phyloP scores from a whole-genome alignment of 2,113 vertebrate species.

The Sula dactylatra region DNA sequence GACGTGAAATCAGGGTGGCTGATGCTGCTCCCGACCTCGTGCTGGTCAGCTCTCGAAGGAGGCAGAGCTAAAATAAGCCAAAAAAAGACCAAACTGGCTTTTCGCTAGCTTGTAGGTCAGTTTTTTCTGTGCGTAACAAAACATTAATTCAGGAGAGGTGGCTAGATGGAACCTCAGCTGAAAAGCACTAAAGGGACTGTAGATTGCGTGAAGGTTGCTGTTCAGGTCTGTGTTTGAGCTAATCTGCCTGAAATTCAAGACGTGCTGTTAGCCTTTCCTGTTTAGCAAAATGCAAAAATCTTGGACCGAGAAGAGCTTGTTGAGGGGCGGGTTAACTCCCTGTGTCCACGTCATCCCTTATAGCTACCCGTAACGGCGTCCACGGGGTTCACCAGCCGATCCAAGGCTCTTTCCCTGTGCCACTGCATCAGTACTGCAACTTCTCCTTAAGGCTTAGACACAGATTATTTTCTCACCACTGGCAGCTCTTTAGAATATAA shows the following conservation, averaged over 20 bases:
- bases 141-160: background rate
- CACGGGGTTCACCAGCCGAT: accelerated
- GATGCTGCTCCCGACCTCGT: background rate
- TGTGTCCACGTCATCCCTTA: accelerated
- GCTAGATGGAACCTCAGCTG: background rate
- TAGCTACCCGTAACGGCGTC: accelerated
- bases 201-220: background rate
- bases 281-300: background rate
- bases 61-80: background rate
- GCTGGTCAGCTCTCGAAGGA: background rate
- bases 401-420: background rate
- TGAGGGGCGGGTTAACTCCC: accelerated
- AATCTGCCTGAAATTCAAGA: background rate
- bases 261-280: background rate
- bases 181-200: accelerated
- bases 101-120: background rate
- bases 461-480: background rate
- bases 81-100: background rate
- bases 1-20: accelerated
- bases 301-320: background rate
- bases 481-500: background rate
- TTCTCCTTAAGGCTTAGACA: background rate
- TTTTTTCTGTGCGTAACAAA: accelerated
- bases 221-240: background rate
- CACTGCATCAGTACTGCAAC: background rate